Base-by-base conservation (phyloP, 1,140 invertebrate species). In the Drosophila lacertosa region DNA sequence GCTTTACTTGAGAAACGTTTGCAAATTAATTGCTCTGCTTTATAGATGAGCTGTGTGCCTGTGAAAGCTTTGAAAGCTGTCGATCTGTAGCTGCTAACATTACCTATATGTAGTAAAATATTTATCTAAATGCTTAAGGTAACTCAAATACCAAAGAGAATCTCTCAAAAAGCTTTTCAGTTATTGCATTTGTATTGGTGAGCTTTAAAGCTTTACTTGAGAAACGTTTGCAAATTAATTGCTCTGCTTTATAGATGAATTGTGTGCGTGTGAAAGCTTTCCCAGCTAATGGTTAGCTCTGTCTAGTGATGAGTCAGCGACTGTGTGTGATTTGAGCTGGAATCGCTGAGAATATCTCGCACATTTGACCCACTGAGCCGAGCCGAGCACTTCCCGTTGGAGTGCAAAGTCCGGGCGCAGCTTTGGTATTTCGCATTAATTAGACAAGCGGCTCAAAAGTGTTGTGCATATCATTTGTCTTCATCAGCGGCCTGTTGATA, bases 401-500 rank as follows among this genome's bases (percentile, higher is more conserved):
- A 13, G 74, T 47, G 54, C 81, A 84, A 84, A 84, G 82, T 86
- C 82, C 65, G 24, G 50, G 45, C 48, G 40, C 39, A 39, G 45
- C 79, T 79, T 83, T 66, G 80, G 59, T 47, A 88, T 81, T 63
- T 70, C 57, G 59, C 69, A 54, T 86, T 84, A 84, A 84, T 84
- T 86, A 84, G 80, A 69, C 37, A 69, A 58, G 51, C 55, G 45
- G 47, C 75, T 60, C 48, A 67, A 16, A 48, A 48, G 45, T 75
- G 57, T 51, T 55, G 55, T 50, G 66, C 50, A 60, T 72, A 77
- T 86, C 81, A 84, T 84, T 84, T 84, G 68, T 84, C 81, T 84
- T 84, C 77, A 84, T 84, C 81, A 86, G 70, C 70, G 81, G 74
- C 64, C 48, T 72, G 77, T 70, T 84, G 81, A 84, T 84, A 81